Conservation (phyloP, 2,888 invertebrate genomes). For the Yponomeuta plumbellus region DNA sequence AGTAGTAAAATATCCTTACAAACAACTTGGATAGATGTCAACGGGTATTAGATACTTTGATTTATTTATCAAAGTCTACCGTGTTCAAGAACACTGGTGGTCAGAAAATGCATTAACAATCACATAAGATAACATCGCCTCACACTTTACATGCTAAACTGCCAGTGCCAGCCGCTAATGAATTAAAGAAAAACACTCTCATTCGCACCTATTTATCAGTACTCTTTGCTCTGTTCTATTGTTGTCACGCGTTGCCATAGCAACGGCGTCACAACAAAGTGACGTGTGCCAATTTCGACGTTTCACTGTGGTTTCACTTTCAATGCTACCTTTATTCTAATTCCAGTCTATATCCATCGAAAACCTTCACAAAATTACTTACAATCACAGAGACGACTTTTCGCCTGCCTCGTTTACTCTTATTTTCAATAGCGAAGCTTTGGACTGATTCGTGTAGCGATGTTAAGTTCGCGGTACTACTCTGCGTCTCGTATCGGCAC, state of each 20-base stretch:
- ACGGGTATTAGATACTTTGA: too few species aligned
- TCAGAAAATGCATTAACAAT: too few species aligned
- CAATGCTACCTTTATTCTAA: too few species aligned
- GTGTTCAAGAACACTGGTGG: too few species aligned
- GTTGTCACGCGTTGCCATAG: slow-evolving; percentile 42
- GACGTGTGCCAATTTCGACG: neutral
- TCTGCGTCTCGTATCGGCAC: slow-evolving; percentile 56
- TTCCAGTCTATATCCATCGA: too few species aligned
- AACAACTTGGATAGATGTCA: too few species aligned
- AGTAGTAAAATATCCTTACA: too few species aligned
- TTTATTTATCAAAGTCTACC: too few species aligned
- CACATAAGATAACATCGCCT: too few species aligned
- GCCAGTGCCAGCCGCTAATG: too few species aligned
- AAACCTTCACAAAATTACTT: neutral
- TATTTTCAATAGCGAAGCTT: neutral
- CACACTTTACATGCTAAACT: too few species aligned
- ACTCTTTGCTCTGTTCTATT: neutral
- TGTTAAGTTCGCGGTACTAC: slow-evolving; percentile 64
- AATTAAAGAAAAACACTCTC: too few species aligned
- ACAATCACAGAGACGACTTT: neutral
- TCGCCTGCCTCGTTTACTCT: slow-evolving; percentile 15
- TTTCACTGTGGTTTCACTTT: neutral
- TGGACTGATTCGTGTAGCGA: slow-evolving; percentile 22
- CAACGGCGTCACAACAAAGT: slow-evolving; percentile 67
- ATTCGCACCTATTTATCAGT: neutral